phyloP scores from a whole-genome alignment of 2,888 invertebrate genomes.

The Anodontia alba region DNA sequence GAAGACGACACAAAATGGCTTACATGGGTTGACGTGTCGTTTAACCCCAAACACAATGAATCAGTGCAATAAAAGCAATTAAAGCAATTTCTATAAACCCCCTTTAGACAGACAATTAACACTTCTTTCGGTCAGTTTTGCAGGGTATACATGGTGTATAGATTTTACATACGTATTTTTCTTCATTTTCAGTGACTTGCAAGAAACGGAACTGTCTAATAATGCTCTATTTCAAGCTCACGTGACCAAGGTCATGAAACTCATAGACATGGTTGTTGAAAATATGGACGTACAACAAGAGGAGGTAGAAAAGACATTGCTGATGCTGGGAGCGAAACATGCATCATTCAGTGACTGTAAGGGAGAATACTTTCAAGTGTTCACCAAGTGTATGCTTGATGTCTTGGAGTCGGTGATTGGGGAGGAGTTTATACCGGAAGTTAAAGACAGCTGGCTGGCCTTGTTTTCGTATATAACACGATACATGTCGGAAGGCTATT shows the following conservation, averaged over 20 bases:
- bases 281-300: slow-evolving; percentile 68
- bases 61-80: no score
- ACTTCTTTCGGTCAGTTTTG: no score
- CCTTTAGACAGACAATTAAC: no score
- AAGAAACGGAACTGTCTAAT: slow-evolving; percentile 63
- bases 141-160: no score
- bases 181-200: slow-evolving; percentile 59
- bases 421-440: slow-evolving; percentile 79
- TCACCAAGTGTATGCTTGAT: slow-evolving; percentile 73
- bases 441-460: slow-evolving; percentile 74
- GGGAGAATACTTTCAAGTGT: slow-evolving; percentile 73
- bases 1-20: no score
- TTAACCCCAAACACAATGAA: no score
- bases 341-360: slow-evolving; percentile 74
- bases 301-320: slow-evolving; percentile 65
- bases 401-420: slow-evolving; percentile 78
- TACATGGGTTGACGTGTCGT: no score
- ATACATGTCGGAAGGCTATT: slow-evolving; percentile 64
- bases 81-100: no score
- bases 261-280: slow-evolving; percentile 71
- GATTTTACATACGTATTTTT: no score
- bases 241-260: slow-evolving; percentile 74
- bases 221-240: slow-evolving; percentile 67
- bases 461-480: slow-evolving; percentile 72
- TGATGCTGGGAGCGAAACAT: slow-evolving; percentile 79